Conservation (phyloP, 1,140 invertebrate genomes). For the Himalopsyche phryganea region DNA sequence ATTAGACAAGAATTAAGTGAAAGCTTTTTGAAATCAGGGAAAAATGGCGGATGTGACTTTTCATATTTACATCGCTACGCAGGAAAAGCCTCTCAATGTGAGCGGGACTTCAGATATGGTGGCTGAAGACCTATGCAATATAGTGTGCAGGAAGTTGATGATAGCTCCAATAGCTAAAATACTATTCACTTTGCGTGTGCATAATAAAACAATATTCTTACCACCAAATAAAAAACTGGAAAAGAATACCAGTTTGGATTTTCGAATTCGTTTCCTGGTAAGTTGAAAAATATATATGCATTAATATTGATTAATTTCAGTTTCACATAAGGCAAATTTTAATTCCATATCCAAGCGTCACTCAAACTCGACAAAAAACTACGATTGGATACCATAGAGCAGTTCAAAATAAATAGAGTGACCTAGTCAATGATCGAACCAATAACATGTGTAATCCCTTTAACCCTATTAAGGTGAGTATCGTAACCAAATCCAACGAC, state of each 20-base stretch:
- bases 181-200: conserved; percentile 68
- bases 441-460: too few species aligned
- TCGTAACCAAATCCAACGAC: too few species aligned
- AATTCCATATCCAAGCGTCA: neutral
- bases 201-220: conserved; percentile 61
- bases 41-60: neutral
- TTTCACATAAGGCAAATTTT: neutral
- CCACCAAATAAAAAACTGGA: conserved; percentile 56
- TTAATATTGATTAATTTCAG: neutral
- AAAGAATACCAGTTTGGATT: conserved; percentile 61
- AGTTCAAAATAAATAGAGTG: too few species aligned
- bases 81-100: conserved; percentile 4
- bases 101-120: neutral
- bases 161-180: conserved; percentile 74
- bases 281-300: conserved; percentile 24
- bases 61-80: conserved; percentile 8
- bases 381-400: too few species aligned
- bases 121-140: conserved; percentile 68
- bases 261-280: conserved; percentile 75
- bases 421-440: too few species aligned
- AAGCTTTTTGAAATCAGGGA: too few species aligned
- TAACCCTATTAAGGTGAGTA: too few species aligned
- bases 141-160: conserved; percentile 63
- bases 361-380: too few species aligned
- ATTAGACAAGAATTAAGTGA: too few species aligned